phyloP scores from a whole-genome alignment of 2,888 invertebrate species.

The Loripinus fragilis region DNA sequence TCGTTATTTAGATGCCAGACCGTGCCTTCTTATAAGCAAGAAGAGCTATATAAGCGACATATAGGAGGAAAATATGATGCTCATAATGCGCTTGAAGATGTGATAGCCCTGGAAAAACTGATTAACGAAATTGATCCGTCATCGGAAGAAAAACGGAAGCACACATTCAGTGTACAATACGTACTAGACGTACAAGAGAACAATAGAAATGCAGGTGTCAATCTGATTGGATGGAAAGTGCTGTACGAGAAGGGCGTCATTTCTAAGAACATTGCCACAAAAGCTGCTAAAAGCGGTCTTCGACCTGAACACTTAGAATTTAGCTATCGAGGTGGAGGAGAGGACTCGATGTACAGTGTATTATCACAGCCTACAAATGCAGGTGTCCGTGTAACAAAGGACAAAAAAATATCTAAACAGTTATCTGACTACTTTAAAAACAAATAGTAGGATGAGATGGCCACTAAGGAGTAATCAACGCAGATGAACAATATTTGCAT shows the following conservation, averaged over 20 bases:
- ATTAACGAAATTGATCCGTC: not conserved
- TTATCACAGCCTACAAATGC: not conserved
- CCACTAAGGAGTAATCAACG: too few species aligned
- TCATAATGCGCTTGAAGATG: slow-evolving; percentile 12
- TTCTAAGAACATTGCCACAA: not conserved
- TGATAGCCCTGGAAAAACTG: not conserved
- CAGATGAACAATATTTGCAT: too few species aligned
- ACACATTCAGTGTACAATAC: not conserved
- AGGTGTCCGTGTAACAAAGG: not conserved
- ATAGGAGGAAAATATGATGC: not conserved
- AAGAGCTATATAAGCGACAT: not conserved
- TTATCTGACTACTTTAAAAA: not conserved
- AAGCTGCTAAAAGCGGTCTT: not conserved
- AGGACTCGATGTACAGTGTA: not conserved
- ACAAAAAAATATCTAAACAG: not conserved
- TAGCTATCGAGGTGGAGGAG: not conserved
- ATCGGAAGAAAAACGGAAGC: not conserved
- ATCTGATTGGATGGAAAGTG: not conserved
- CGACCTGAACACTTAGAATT: slow-evolving; percentile 9
- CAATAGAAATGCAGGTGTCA: not conserved
- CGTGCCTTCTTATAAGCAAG: not conserved
- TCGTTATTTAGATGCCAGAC: not conserved
- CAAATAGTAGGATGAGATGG: too few species aligned
- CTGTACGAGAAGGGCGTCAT: not conserved
- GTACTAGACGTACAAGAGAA: not conserved